A percentile compares a stretch with the other conserved stretches of the same genome.
phyloP scores from a whole-genome alignment of 1,140 invertebrate species.

The Sitobion miscanthi region DNA sequence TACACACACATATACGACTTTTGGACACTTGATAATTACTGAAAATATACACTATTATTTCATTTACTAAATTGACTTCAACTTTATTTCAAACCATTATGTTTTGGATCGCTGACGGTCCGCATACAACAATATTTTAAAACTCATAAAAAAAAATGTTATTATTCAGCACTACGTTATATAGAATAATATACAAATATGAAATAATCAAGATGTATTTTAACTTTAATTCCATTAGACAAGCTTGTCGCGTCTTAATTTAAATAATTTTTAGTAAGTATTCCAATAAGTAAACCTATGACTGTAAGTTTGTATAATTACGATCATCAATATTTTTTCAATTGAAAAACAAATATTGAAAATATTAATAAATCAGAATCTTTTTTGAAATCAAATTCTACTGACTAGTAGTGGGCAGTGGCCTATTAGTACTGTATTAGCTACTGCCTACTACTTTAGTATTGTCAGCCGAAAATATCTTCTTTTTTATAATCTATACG shows the following conservation, averaged over 20 bases:
- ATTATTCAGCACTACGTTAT: no score
- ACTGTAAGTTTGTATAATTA: neutral
- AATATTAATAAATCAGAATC: neutral
- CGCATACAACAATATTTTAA: no score
- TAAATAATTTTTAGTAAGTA: neutral
- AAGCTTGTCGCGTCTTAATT: neutral
- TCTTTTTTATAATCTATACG: neutral
- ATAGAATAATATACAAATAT: no score
- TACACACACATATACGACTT: no score
- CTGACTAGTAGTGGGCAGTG: neutral
- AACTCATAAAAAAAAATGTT: no score
- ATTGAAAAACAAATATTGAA: no score
- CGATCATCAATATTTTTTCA: no score
- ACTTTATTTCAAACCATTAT: no score
- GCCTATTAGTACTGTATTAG: neutral
- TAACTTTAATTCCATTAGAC: neutral
- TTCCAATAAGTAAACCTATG: neutral
- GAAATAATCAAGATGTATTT: neutral
- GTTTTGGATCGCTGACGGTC: no score
- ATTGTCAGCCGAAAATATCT: neutral
- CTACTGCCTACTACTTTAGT: neutral
- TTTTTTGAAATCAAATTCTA: neutral
- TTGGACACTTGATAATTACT: no score
- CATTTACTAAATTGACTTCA: no score
- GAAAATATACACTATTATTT: no score